Evolutionary conservation across 2,888 invertebrate species (phyloP), one percentile per base, ranked within the genome.

Genomic region (Ichneumon xanthorius): DNA sequence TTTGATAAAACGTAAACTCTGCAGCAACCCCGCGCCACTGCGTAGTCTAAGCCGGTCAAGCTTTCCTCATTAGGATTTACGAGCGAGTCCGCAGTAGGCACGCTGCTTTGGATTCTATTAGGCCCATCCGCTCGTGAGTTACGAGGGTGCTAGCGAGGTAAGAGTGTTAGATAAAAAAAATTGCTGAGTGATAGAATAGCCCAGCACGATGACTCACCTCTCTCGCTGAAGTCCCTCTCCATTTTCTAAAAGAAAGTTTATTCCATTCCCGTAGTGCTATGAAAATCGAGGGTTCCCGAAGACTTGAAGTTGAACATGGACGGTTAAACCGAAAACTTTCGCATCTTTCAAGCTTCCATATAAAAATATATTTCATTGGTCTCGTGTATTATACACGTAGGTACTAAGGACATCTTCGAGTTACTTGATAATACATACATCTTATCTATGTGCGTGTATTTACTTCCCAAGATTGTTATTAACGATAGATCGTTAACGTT

Each of bases 391-490:
- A 16, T 9, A 26, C 30, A 16, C 2, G 11, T n/a, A n/a, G n/a
- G n/a, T 30, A 16, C 26, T 53, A 61, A 30, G 9, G 11, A 30
- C 30, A 30, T 5, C 30, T 7, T 30, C n/a, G 48, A 48, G 33
- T 4, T 50, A 63, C 61, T 63, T 50, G 40, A 33, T 61, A 63
- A 26, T 50, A 33, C 30, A 22, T 22, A 30, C 33, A 9, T 77
- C 22, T n/a, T 55, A 77, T 6, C 5, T 67, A 40, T 14, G 19
- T 7, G 65, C 37, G 48, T 16, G 77, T 77, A 37, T 67, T 67
- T 77, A 67, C 53, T 37, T 16, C 1, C n/a, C n/a, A 84, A 89
- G 87, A 89, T 86, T 87, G 87, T 87, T 89, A 89, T 88, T 88
- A 88, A 89, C 89, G 89, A 90, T 89, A 89, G 83, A 87, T 82